These are phyloP conservation scores for Apostichopus californicus DNA, from an alignment of 35 echinoderm and acorn worm genomes.

Conservation along the genomic window DNA sequence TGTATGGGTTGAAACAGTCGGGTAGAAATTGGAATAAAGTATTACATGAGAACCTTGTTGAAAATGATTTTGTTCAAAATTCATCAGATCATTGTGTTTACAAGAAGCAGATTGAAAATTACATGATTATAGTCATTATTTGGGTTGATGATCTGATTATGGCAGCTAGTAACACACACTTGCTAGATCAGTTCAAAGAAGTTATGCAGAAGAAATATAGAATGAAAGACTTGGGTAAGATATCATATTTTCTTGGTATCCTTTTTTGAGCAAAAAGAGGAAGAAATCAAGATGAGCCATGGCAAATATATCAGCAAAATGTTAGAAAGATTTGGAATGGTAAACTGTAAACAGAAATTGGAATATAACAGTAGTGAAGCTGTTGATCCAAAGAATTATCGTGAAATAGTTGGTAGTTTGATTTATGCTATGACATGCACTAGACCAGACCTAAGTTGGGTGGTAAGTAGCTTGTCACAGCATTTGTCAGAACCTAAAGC, in stretches of 20 bases:
- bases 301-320: conserved; percentile 51
- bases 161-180: conserved; percentile 20
- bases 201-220: conserved; percentile 10
- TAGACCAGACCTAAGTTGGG: conserved; percentile 61
- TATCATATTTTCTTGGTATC: conserved; percentile 55
- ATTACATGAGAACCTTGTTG: too few species aligned
- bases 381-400: conserved; percentile 2
- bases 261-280: conserved; percentile 9
- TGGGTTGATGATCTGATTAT: conserved; percentile 62
- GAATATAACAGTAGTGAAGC: background rate
- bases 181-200: conserved; percentile 36
- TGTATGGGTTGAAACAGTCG: too few species aligned
- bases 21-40: too few species aligned
- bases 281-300: conserved; percentile 36
- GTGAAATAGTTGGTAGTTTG: conserved; percentile 57
- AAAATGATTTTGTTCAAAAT: too few species aligned
- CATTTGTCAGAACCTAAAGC: conserved; percentile 53
- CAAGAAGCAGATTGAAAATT: background rate
- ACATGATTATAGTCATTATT: conserved; percentile 46
- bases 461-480: conserved; percentile 57
- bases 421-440: conserved; percentile 64
- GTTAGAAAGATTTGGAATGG: conserved; percentile 42
- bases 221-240: conserved; percentile 36
- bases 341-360: conserved; percentile 49
- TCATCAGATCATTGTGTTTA: too few species aligned